Percentiles rank a stretch among this genome's conserved stretches.
phyloP scores from a whole-genome alignment of 2,113 vertebrate genomes.

The Amblyornis subalaris region DNA sequence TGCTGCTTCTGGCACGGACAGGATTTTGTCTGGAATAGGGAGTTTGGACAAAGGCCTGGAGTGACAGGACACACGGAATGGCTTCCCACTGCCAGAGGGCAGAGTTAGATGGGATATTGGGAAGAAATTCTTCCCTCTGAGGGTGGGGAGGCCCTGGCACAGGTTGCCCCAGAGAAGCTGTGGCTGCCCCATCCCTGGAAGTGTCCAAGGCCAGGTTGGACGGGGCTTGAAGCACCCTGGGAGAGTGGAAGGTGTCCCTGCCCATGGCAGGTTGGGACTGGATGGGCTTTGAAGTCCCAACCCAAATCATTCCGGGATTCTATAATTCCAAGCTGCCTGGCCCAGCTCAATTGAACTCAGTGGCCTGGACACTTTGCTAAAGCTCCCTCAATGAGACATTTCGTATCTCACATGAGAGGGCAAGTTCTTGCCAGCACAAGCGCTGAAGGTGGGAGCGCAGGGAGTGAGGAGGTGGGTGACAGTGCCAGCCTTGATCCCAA shows the following conservation, averaged over 20 bases:
- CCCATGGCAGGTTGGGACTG: neutral
- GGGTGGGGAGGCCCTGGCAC: accelerated
- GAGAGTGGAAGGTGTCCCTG: neutral
- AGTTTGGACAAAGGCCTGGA: neutral
- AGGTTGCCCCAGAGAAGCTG: neutral
- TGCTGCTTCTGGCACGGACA: neutral
- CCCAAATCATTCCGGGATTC: neutral
- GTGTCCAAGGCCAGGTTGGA: neutral
- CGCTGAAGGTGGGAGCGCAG: neutral
- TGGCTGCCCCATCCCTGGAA: neutral
- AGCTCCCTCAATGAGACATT: neutral
- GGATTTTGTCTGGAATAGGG: neutral
- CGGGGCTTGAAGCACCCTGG: neutral
- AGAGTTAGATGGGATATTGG: neutral
- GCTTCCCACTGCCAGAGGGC: neutral
- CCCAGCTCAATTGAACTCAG: neutral
- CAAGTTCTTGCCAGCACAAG: neutral
- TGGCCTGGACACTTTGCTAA: neutral
- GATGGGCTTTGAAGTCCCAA: neutral
- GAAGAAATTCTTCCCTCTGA: neutral
- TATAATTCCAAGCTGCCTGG: neutral
- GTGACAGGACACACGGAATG: neutral
- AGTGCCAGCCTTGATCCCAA: neutral
- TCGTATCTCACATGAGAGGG: accelerated
- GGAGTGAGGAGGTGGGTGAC: neutral